Conservation (phyloP, 1,140 invertebrate genomes). For the Drosophila funebris region DNA sequence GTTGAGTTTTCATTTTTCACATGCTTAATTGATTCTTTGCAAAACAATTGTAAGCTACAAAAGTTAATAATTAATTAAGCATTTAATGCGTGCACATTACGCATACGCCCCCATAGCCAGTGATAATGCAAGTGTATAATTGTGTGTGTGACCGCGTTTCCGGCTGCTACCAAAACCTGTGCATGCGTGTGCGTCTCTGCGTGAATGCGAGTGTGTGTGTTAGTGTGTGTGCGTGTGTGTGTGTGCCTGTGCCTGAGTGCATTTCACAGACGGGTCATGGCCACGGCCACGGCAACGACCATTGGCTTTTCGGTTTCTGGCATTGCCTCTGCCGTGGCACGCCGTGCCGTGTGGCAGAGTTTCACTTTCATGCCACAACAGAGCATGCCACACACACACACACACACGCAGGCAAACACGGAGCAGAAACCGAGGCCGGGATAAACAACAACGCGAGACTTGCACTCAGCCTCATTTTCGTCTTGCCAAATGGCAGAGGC, state of each 20-base stretch:
- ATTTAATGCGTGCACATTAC: slow-evolving; percentile 34
- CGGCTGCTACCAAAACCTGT: slow-evolving; percentile 52
- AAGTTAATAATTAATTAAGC: slow-evolving; percentile 1
- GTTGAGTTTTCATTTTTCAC: too few species aligned
- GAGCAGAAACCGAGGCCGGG: slow-evolving; percentile 35
- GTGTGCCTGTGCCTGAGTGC: slow-evolving; percentile 55
- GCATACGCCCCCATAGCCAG: slow-evolving; percentile 37
- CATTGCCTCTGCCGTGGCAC: slow-evolving; percentile 26
- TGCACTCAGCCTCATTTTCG: slow-evolving; percentile 71
- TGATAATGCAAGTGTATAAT: background rate
- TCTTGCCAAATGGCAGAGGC: slow-evolving; percentile 43
- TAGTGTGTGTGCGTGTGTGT: slow-evolving; percentile 22
- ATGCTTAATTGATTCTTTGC: background rate
- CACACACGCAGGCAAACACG: slow-evolving; percentile 18
- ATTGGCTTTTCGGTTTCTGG: slow-evolving; percentile 68
- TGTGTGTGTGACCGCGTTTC: slow-evolving; percentile 70
- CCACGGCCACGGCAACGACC: slow-evolving; percentile 61
- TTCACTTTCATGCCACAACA: slow-evolving; percentile 68
- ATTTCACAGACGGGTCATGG: slow-evolving; percentile 71
- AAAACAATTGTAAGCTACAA: background rate
- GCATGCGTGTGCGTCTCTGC: slow-evolving; percentile 1
- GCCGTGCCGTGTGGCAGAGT: slow-evolving; percentile 60
- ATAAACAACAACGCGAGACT: slow-evolving; percentile 54
- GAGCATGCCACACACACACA: slow-evolving; percentile 24
- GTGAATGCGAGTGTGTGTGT: slow-evolving; percentile 2